Conservation (phyloP, 2,113 vertebrate species). For the Mustela nigripes region DNA sequence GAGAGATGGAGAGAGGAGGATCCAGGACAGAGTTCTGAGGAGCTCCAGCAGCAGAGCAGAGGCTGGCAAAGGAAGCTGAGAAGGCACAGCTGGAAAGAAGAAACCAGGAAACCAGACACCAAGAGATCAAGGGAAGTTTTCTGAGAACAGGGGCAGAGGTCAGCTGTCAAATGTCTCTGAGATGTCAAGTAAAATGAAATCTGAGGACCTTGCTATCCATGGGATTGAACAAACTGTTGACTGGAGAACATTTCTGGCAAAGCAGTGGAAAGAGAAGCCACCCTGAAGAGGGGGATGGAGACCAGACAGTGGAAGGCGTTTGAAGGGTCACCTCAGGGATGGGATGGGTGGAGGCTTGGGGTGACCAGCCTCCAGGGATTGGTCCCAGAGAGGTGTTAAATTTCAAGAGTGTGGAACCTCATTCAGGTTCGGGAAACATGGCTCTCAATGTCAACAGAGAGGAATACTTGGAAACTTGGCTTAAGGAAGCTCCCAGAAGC, state of each 20-base stretch:
- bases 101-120: neutral
- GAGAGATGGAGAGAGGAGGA: neutral
- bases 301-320: neutral
- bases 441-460: neutral
- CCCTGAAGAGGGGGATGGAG: neutral
- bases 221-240: neutral
- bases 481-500: neutral
- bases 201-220: neutral
- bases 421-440: neutral
- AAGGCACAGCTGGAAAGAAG: neutral
- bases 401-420: neutral
- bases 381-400: neutral
- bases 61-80: neutral
- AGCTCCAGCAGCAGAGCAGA: neutral
- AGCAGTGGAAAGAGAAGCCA: neutral
- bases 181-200: neutral
- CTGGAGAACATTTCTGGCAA: neutral
- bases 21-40: neutral
- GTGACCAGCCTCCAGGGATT: neutral
- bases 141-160: neutral
- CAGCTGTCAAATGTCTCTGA: neutral
- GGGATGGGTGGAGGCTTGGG: neutral
- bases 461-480: neutral
- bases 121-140: neutral
- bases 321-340: neutral